Base-by-base conservation (phyloP, 2,888 invertebrate genomes). In the Euclidia mi region DNA sequence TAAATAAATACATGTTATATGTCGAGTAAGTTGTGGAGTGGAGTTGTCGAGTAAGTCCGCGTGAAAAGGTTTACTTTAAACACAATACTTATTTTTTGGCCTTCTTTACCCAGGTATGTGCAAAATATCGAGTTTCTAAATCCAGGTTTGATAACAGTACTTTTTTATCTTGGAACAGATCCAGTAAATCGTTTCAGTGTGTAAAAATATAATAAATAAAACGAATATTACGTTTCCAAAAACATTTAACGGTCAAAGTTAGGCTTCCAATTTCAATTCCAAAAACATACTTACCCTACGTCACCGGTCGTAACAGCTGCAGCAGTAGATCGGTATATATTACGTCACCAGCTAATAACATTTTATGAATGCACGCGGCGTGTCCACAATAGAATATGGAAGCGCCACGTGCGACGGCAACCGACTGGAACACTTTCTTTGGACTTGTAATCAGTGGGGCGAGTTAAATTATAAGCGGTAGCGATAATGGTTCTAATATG, bases 401-500 rank as follows among this genome's bases (percentile, higher is more conserved):
- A 59, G 52, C 49, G 15, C 65, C 77, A 71, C 73, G 74, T 70
- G 76, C 68, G 65, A 68, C 68, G 66, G 44, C 65, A 71, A 56
- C 78, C 71, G 66, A 78, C 70, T 83, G 76, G 72, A 79, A 84
- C 79, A 84, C 84, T 84, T 84, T 84, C 84, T 79, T 84, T 57
- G 76, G 69, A 70, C 69, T 76, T 67, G 62, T 76, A 79, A 80
- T 79, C 71, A 75, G 50, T 51, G 43, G 52, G 17, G 20, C 53
- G 71, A 68, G 31, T 4, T 51, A 65, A 44, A 57, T 0, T 0
- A 43, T 3, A 40, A 37, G 74, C 44, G 17, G 4, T 10, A 61
- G 72, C 65, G 60, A 34, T 34, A 2, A 34, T 12, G 2, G 12
- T 25, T 25, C 20, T 7, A 25, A 25, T 25, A 6, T 25, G 7